phyloP scores from a whole-genome alignment of 2,113 vertebrate genomes.

The Physeter macrocephalus region DNA sequence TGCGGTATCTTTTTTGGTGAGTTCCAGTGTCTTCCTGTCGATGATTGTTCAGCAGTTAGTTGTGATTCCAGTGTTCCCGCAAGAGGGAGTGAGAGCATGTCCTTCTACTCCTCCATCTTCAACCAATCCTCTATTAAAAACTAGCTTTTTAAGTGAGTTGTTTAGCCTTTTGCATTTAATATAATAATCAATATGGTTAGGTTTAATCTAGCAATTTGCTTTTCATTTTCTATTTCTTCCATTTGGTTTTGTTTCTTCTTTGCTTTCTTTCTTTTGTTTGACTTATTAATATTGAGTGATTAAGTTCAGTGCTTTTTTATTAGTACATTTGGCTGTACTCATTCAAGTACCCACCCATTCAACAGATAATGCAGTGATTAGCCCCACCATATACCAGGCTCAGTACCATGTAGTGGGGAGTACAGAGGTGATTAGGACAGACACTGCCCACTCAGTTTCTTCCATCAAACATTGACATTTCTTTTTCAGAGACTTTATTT shows the following conservation, averaged over 20 bases:
- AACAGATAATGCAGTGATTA: neutral
- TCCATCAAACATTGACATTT: neutral
- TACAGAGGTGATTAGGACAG: neutral
- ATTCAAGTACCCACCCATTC: neutral
- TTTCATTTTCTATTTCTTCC: neutral
- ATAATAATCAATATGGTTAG: neutral
- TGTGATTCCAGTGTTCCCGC: too few relatives aligned
- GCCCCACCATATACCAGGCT: neutral
- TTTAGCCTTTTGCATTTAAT: neutral
- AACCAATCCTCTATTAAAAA: too few relatives aligned
- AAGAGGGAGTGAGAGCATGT: too few relatives aligned
- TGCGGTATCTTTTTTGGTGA: too few relatives aligned
- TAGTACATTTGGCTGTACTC: neutral
- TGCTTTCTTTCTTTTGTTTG: neutral
- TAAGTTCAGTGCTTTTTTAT: neutral
- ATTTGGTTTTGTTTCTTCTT: neutral
- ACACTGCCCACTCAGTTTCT: neutral
- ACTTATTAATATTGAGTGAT: neutral
- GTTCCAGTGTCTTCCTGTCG: too few relatives aligned
- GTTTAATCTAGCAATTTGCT: neutral
- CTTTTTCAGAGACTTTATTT: neutral
- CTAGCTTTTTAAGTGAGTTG: neutral
- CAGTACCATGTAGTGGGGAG: fast-evolving
- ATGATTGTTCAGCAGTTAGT: too few relatives aligned
- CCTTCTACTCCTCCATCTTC: too few relatives aligned